Percentiles rank a stretch among this genome's conserved stretches.
These are phyloP conservation scores for Montifringilla adamsi DNA, from an alignment of 2,113 vertebrate genomes.

Conservation along the genomic window DNA sequence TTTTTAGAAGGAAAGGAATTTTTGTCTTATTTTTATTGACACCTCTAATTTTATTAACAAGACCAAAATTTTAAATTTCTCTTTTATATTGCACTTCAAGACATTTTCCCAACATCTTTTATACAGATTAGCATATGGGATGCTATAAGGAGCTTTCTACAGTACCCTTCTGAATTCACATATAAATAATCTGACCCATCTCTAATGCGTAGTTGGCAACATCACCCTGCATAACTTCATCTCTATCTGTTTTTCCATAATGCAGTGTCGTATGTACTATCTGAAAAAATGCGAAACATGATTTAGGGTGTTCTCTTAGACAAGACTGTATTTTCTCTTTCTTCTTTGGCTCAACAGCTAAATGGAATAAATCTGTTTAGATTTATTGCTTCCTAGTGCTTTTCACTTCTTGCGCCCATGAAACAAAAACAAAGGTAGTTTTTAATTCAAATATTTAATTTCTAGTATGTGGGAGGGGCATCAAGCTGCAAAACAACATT, in stretches of 20 bases:
- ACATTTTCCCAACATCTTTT: not conserved
- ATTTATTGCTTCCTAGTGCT: not conserved
- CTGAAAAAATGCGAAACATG: not conserved
- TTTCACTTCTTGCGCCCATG: accelerated
- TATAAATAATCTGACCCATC: not conserved
- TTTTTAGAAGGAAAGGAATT: constrained; percentile 1
- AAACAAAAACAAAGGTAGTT: not conserved
- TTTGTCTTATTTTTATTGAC: not conserved
- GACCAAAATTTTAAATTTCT: not conserved
- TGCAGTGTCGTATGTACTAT: not conserved
- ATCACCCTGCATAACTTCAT: not conserved
- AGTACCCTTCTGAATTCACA: not conserved
- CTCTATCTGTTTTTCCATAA: not conserved
- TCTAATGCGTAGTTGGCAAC: not conserved
- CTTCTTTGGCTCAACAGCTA: not conserved
- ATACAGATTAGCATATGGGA: not conserved
- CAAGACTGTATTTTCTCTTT: not conserved
- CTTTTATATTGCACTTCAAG: not conserved
- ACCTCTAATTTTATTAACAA: not conserved
- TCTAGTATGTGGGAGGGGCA: not conserved
- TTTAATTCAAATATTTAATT: not conserved
- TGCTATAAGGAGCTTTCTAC: not conserved
- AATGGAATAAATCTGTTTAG: not conserved
- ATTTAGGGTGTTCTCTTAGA: not conserved
- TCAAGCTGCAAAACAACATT: not conserved